These are phyloP conservation scores for Drosophila formosana DNA, from an alignment of 2,888 invertebrate genomes.

Conservation along the genomic window DNA sequence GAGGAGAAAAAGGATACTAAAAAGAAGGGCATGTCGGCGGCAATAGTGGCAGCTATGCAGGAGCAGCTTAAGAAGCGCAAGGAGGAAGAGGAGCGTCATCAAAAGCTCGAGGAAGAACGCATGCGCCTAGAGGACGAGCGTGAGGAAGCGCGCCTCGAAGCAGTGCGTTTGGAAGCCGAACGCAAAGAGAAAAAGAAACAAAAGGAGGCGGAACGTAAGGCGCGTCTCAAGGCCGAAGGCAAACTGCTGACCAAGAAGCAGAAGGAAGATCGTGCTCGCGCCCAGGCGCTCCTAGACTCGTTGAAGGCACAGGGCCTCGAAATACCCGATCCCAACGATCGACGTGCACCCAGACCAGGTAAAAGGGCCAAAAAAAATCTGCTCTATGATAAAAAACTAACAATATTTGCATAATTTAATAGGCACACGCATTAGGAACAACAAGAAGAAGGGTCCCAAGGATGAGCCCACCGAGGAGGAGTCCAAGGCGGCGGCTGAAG, in stretches of 20 bases:
- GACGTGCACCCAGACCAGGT: slow-evolving; percentile 87
- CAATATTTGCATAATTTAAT: background rate
- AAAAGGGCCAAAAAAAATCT: no score
- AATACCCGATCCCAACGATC: slow-evolving; percentile 90
- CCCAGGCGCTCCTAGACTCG: slow-evolving; percentile 94
- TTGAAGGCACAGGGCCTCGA: slow-evolving; percentile 95
- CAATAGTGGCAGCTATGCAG: slow-evolving; percentile 95
- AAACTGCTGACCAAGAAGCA: slow-evolving; percentile 97
- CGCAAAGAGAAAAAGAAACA: slow-evolving; percentile 94
- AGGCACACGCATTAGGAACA: slow-evolving; percentile 91
- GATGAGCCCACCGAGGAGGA: slow-evolving; percentile 82
- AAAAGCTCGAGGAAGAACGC: slow-evolving; percentile 92
- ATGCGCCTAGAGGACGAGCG: slow-evolving; percentile 90
- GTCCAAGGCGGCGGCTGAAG: slow-evolving; percentile 56
- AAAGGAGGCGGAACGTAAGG: slow-evolving; percentile 96
- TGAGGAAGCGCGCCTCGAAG: slow-evolving; percentile 90
- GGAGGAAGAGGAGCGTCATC: slow-evolving; percentile 93
- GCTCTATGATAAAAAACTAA: background rate
- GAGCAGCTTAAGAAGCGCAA: slow-evolving; percentile 94
- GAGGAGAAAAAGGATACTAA: slow-evolving; percentile 86
- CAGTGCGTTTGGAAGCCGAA: slow-evolving; percentile 93
- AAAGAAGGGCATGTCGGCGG: slow-evolving; percentile 92
- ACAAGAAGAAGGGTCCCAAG: slow-evolving; percentile 88
- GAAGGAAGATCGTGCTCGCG: slow-evolving; percentile 94
- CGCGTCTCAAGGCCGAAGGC: slow-evolving; percentile 97